Base-by-base conservation (phyloP, 2,797 vertebrate species). In the Ceryle rudis region DNA sequence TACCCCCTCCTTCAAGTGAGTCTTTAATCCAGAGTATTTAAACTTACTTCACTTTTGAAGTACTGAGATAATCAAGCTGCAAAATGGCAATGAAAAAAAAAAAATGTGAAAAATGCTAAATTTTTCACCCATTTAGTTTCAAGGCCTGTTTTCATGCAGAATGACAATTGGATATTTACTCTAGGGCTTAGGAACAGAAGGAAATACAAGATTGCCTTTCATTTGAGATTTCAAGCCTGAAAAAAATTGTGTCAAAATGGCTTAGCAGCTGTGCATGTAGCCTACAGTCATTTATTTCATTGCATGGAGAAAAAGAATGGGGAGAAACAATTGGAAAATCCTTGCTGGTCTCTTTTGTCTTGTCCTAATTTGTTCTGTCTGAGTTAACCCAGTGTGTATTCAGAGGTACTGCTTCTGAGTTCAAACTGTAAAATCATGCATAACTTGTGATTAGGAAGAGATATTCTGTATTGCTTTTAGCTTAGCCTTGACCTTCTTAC, bases 211-310 rank as follows among this genome's bases (percentile, higher is more conserved):
- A 46, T 20, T 80, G 29, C 22, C 46, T 91, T 91, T 83, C 87
- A 52, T 79, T 90, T 79, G 91, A 70, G 61, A 93, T 89, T 87
- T 91, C 44, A 90, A 85, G 71, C 58, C 74, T 81, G 88, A 85
- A 77, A 89, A 83, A 35, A 26, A 26, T 54, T 55, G 47, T 70
- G 77, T 77, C 37, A 73, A 84, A 88, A 70, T 8, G 29, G 31
- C 11, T 84, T 86, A 86, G 65, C n/a, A 79, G 89, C 35, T 35
- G 16, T 0, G 0, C 14, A 3, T 46, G 11, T 81, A 93, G 80
- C 73, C 91, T 86, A 61, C 35, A 66, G 73, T 46, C 29, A 90
- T 61, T 86, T 93, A 90, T 95, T 93, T 95, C 31, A 81, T 44
- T 84, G 52, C 1, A 2, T 10, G 35, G 47, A 61, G 78, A 86